phyloP scores from a whole-genome alignment of 2,113 vertebrate species.

The Sphaerodactylus townsendi region DNA sequence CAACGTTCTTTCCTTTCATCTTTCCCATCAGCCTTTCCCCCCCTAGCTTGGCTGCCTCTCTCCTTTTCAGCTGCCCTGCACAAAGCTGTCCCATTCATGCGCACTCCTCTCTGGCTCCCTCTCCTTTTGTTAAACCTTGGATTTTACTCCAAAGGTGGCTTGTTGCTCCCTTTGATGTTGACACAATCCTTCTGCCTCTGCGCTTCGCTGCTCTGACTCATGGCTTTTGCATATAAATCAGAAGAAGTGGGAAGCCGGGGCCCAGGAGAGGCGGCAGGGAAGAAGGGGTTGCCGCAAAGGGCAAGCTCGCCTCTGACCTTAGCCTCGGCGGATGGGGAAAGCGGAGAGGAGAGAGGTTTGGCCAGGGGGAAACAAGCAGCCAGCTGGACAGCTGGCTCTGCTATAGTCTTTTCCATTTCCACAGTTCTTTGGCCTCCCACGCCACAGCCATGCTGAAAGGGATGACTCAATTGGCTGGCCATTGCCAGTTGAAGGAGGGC shows the following conservation, averaged over 20 bases:
- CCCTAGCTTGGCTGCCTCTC: neutral
- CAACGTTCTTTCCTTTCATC: neutral
- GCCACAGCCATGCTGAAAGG: neutral
- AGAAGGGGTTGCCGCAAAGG: neutral
- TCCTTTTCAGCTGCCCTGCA: neutral
- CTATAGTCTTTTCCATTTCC: neutral
- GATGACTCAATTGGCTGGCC: neutral
- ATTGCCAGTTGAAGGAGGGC: neutral
- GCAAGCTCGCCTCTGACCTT: neutral
- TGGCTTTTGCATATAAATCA: conserved; percentile 24
- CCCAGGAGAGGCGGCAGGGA: no score
- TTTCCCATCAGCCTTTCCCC: neutral
- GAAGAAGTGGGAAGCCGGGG: neutral
- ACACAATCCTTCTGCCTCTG: conserved; percentile 32
- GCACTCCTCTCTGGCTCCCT: neutral
- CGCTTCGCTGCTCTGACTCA: conserved; percentile 33
- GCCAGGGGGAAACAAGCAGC: neutral
- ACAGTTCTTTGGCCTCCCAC: neutral
- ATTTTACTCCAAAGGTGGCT: neutral
- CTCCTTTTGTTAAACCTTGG: conserved; percentile 1
- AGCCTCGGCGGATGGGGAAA: neutral
- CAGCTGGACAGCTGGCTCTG: neutral
- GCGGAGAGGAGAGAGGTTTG: neutral
- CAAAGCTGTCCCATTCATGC: neutral
- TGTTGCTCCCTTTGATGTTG: conserved; percentile 25